A percentile compares a stretch with the other conserved stretches of the same genome.
phyloP scores from a whole-genome alignment of 1,140 invertebrate species.

The Archegozetes longisetosus region DNA sequence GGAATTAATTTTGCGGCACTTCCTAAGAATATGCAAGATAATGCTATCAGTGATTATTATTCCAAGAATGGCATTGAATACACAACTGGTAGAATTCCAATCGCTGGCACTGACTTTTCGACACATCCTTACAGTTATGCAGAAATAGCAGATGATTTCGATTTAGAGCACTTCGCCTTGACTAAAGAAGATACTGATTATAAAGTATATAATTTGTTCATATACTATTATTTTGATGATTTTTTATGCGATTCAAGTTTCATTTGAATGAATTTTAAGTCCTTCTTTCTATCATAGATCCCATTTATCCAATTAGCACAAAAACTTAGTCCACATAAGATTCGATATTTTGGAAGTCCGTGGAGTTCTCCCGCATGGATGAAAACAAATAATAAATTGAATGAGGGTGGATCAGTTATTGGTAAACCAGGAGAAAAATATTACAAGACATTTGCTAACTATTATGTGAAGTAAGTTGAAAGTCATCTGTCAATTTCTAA shows the following conservation, averaged over 20 bases:
- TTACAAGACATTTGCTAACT: slow-evolving; percentile 62
- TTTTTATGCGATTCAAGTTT: background rate
- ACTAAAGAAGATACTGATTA: slow-evolving; percentile 44
- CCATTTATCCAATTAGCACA: slow-evolving; percentile 42
- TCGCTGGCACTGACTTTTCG: slow-evolving; percentile 68
- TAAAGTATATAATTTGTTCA: slow-evolving; percentile 37
- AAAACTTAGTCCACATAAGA: slow-evolving; percentile 27
- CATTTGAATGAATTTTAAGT: too few species aligned
- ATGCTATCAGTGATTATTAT: slow-evolving; percentile 22
- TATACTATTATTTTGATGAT: background rate
- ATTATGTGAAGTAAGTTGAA: slow-evolving; percentile 49
- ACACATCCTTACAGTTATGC: slow-evolving; percentile 49
- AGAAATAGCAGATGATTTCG: slow-evolving; percentile 39
- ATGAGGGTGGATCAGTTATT: slow-evolving; percentile 39
- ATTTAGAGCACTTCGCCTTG: slow-evolving; percentile 46
- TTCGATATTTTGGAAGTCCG: slow-evolving; percentile 46
- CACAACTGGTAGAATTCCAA: slow-evolving; percentile 54
- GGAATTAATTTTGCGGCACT: slow-evolving; percentile 52
- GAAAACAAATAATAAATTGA: slow-evolving; percentile 56
- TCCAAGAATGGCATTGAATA: slow-evolving; percentile 40
- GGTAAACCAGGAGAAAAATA: slow-evolving; percentile 38
- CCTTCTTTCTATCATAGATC: too few species aligned
- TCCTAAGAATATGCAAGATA: slow-evolving; percentile 35
- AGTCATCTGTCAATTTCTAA: background rate
- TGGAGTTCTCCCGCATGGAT: slow-evolving; percentile 86